Percentiles rank a stretch among this genome's conserved stretches.
These are phyloP conservation scores for Oophaga sylvatica DNA, from an alignment of 2,797 vertebrate genomes.

Conservation along the genomic window DNA sequence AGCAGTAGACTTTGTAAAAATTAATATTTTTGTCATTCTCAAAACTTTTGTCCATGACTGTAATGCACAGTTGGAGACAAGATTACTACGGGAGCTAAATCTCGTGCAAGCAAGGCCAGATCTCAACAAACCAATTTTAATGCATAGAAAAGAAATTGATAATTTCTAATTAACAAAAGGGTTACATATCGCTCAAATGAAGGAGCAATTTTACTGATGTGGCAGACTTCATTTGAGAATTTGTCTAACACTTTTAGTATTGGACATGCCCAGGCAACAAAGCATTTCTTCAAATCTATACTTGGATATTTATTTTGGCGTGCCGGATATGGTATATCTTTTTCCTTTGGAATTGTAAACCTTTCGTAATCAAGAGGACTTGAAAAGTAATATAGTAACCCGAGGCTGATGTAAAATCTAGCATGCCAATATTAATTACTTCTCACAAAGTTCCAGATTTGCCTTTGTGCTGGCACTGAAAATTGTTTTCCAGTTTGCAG, in stretches of 20 bases:
- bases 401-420: constrained; percentile 1
- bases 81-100: too few species aligned
- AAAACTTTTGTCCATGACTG: too few species aligned
- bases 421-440: background rate
- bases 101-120: too few species aligned
- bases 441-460: background rate
- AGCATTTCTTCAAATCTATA: background rate
- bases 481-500: constrained; percentile 3
- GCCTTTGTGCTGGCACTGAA: constrained; percentile 4
- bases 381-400: constrained; percentile 8
- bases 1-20: too few species aligned
- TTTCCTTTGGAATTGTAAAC: constrained; percentile 15
- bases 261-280: constrained; percentile 23
- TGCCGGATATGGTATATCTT: background rate
- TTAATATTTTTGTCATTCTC: too few species aligned
- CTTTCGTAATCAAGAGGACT: background rate
- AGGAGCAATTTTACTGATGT: too few species aligned
- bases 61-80: too few species aligned
- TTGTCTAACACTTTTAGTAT: constrained; percentile 15
- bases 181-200: too few species aligned
- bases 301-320: constrained; percentile 24
- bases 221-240: background rate
- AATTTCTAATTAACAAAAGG: too few species aligned
- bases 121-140: too few species aligned
- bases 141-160: too few species aligned